phyloP scores from a whole-genome alignment of 2,888 invertebrate genomes.

The Chloroclysta siterata region DNA sequence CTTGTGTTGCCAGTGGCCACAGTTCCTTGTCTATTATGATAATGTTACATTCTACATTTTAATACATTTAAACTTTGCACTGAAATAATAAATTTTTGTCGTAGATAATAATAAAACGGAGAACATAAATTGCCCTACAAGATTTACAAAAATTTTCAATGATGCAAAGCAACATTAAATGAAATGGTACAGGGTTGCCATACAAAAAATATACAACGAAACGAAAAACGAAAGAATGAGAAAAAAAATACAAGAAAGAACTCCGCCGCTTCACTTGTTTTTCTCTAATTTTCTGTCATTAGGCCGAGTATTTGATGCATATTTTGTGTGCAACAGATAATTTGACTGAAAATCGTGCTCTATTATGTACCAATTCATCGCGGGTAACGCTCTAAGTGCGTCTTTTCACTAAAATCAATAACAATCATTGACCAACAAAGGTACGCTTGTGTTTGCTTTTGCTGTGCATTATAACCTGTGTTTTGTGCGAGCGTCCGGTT shows the following conservation, averaged over 20 bases:
- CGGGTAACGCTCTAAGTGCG: constrained; percentile 75
- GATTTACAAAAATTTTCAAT: no score
- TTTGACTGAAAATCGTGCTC: constrained; percentile 73
- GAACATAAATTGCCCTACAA: no score
- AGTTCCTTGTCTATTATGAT: no score
- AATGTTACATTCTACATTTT: no score
- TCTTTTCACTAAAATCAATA: constrained; percentile 84
- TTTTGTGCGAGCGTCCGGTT: constrained; percentile 84
- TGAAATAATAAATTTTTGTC: no score
- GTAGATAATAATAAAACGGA: no score
- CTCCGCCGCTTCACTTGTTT: constrained; percentile 83
- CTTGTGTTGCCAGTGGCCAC: no score
- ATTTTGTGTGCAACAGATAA: constrained; percentile 82
- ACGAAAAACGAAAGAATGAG: constrained; percentile 62
- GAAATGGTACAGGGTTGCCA: constrained; percentile 10
- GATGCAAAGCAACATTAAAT: no score
- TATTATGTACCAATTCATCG: constrained; percentile 79
- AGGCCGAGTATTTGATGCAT: constrained; percentile 81
- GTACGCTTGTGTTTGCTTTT: constrained; percentile 85
- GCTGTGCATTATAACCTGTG: constrained; percentile 80
- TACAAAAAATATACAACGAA: constrained; percentile 7
- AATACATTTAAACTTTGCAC: no score
- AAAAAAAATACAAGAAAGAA: constrained; percentile 72
- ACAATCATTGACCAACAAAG: constrained; percentile 84
- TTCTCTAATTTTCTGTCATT: constrained; percentile 84